Evolutionary conservation across 2,113 vertebrate species (phyloP).

Genomic region (Podarcis cretensis): DNA sequence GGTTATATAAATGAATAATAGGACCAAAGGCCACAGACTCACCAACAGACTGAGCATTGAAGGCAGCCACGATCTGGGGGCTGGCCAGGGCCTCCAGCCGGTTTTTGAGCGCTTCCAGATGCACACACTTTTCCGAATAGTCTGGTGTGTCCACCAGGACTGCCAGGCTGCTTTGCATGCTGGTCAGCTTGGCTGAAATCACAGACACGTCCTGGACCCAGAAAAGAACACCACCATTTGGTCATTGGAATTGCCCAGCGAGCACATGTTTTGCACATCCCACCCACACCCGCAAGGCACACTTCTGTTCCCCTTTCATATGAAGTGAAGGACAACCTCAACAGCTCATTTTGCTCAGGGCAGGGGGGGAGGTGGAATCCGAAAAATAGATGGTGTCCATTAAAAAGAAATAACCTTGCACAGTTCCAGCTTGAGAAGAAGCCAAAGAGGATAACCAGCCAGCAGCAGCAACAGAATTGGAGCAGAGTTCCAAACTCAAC

Average conservation of each 20-base stretch:
- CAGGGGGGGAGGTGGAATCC: not conserved
- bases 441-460: too few relatives aligned
- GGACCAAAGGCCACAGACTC: slow-evolving; percentile 42
- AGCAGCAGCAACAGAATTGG: too few relatives aligned
- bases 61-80: slow-evolving; percentile 92
- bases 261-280: too few relatives aligned
- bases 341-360: not conserved
- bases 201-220: slow-evolving; percentile 84
- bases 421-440: not conserved
- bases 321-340: not conserved
- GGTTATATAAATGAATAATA: too few relatives aligned
- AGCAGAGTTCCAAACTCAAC: too few relatives aligned
- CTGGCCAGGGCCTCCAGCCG: slow-evolving; percentile 94
- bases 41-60: slow-evolving; percentile 91
- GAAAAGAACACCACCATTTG: not conserved
- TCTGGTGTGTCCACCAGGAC: slow-evolving; percentile 97
- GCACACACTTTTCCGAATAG: slow-evolving; percentile 97
- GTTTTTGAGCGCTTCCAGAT: slow-evolving; percentile 96
- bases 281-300: not conserved
- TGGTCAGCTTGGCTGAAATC: slow-evolving; percentile 92
- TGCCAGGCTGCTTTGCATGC: slow-evolving; percentile 94
- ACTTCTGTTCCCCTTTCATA: not conserved
- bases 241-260: not conserved
- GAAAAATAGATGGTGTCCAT: not conserved
- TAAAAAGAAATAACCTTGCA: not conserved